A percentile compares a stretch with the other conserved stretches of the same genome.
Conservation (phyloP, 2,888 invertebrate species). For the Salpingus planirostris region DNA sequence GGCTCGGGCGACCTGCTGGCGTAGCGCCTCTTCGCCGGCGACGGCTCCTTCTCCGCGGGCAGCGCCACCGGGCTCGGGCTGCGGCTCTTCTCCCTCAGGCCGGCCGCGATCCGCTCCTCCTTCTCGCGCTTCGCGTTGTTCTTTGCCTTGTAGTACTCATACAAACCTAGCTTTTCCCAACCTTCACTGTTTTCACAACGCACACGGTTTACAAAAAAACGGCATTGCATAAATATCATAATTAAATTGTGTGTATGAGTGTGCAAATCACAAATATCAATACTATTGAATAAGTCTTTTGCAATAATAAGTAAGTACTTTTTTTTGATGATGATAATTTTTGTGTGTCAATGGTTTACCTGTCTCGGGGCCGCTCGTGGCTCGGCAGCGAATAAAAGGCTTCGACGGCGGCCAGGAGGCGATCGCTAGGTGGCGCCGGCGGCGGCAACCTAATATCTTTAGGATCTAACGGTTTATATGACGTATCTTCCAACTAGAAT, state of each 20-base stretch:
- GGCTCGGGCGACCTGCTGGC: conserved; percentile 51
- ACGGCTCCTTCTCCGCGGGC: conserved; percentile 62
- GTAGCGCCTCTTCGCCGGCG: conserved; percentile 68
- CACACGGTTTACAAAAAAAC: conserved; percentile 15
- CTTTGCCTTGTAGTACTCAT: conserved; percentile 97
- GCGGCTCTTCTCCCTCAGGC: conserved; percentile 61
- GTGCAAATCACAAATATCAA: no score
- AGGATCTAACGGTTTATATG: conserved; percentile 85
- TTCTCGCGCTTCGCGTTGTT: conserved; percentile 82
- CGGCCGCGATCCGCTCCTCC: conserved; percentile 70
- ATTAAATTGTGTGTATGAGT: no score
- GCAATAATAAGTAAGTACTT: no score
- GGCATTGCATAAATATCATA: no score
- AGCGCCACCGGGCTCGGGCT: conserved; percentile 71
- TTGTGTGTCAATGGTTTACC: conserved; percentile 44
- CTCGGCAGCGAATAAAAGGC: conserved; percentile 93
- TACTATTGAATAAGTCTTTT: no score
- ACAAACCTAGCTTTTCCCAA: conserved; percentile 96
- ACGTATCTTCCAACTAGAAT: conserved; percentile 72
- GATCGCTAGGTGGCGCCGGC: conserved; percentile 89
- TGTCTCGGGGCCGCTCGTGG: conserved; percentile 90
- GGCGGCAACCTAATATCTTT: conserved; percentile 86
- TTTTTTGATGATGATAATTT: no score
- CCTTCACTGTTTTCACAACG: conserved; percentile 63
- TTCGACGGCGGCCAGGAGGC: conserved; percentile 87